Evolutionary conservation across 2,113 vertebrate genomes (phyloP).

Genomic region (Heloderma charlesbogerti): DNA sequence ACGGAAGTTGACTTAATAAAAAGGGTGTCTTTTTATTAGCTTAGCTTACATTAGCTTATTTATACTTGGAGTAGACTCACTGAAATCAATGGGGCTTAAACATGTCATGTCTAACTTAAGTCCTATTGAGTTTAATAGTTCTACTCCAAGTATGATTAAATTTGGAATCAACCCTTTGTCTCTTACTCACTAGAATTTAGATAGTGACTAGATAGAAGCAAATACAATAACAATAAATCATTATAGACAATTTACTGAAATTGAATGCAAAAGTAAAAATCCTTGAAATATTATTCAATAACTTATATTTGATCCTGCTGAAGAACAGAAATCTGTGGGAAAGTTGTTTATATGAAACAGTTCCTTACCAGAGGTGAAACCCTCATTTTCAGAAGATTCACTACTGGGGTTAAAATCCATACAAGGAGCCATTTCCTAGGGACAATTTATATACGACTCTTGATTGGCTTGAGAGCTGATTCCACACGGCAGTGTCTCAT

Average conservation of each 20-base stretch:
- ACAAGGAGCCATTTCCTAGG: neutral
- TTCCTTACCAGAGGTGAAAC: neutral
- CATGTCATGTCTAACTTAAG: too few relatives aligned
- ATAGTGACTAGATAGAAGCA: neutral
- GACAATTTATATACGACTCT: neutral
- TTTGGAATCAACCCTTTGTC: too few relatives aligned
- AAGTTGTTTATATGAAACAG: neutral
- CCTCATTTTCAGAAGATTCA: neutral
- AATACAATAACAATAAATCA: neutral
- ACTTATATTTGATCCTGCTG: too few relatives aligned
- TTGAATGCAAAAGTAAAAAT: neutral
- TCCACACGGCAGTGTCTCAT: neutral
- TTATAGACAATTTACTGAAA: neutral
- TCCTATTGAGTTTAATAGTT: too few relatives aligned
- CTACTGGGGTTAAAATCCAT: neutral
- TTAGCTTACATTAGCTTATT: neutral
- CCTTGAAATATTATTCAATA: neutral
- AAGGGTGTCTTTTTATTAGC: neutral
- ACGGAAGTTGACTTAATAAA: neutral
- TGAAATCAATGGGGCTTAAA: too few relatives aligned
- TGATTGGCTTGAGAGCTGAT: neutral
- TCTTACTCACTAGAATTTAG: too few relatives aligned
- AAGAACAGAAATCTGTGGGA: neutral
- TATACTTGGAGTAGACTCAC: too few relatives aligned
- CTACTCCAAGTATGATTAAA: too few relatives aligned